These are phyloP conservation scores for Mycogona germanica DNA, from an alignment of 2,888 invertebrate genomes.

Conservation along the genomic window DNA sequence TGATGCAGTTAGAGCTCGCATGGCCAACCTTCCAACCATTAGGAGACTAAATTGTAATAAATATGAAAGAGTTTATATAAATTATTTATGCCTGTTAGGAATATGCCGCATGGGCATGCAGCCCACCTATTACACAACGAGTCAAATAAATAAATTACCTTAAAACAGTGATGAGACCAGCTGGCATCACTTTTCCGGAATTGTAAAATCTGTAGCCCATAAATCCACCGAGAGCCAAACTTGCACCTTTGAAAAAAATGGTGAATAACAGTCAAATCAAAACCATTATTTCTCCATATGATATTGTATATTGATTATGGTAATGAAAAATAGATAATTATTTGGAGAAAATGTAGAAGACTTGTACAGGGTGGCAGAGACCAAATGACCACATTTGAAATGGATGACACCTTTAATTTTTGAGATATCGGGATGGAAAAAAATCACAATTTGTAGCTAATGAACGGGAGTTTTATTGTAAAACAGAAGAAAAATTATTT, in stretches of 20 bases:
- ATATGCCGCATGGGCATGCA: background rate
- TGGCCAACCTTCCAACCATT: conserved; percentile 7
- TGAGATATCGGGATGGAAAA: too few species aligned
- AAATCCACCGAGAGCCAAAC: conserved; percentile 63
- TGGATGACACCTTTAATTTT: too few species aligned
- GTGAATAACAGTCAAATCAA: too few species aligned
- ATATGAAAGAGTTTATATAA: background rate
- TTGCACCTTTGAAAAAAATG: conserved; percentile 40
- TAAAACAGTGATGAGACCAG: conserved; percentile 57
- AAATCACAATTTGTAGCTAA: too few species aligned
- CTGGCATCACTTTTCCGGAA: conserved; percentile 88
- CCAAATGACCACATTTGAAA: too few species aligned
- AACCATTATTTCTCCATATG: too few species aligned
- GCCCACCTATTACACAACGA: background rate
- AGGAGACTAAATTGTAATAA: conserved; percentile 1
- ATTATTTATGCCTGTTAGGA: background rate
- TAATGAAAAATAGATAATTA: too few species aligned
- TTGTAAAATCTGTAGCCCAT: conserved; percentile 81
- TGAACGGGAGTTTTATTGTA: too few species aligned
- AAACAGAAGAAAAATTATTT: too few species aligned
- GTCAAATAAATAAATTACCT: conserved; percentile 32
- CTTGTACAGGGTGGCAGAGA: too few species aligned
- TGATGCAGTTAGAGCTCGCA: background rate
- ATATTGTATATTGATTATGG: too few species aligned
- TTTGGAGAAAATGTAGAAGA: too few species aligned